phyloP scores from a whole-genome alignment of 2,797 vertebrate genomes.

The Oreochromis grahami region DNA sequence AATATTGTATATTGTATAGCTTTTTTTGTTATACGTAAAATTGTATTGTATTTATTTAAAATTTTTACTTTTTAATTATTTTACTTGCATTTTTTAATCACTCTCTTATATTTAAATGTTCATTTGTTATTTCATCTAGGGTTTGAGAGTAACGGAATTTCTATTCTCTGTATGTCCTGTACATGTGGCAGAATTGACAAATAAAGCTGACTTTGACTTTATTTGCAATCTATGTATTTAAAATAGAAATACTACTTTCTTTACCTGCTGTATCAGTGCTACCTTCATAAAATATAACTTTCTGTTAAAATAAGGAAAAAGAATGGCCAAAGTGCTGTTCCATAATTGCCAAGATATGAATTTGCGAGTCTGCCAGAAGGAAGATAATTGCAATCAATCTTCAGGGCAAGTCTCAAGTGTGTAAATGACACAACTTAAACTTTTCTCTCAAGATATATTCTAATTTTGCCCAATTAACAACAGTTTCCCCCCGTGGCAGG shows the following conservation, averaged over 20 bases:
- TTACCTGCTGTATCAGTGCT: not conserved
- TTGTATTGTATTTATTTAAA: no score
- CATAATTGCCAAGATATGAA: not conserved
- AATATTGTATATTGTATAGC: no score
- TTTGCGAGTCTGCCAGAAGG: not conserved
- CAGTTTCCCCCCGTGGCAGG: not conserved
- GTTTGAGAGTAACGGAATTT: no score
- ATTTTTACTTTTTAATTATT: no score
- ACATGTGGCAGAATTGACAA: no score
- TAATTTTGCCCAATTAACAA: not conserved
- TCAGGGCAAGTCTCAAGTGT: not conserved
- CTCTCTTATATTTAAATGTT: no score
- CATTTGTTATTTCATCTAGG: no score
- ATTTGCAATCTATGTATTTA: not conserved
- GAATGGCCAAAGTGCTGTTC: not conserved
- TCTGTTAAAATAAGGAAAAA: not conserved
- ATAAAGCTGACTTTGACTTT: no score
- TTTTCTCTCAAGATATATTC: not conserved
- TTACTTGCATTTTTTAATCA: no score
- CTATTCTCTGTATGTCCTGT: no score
- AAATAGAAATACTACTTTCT: not conserved
- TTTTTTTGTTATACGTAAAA: no score
- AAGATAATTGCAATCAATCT: slow-evolving; percentile 10
- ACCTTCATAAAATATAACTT: not conserved
- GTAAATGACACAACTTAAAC: not conserved